Conservation (phyloP, 2,888 invertebrate species). For the Cylloceria caligata region DNA sequence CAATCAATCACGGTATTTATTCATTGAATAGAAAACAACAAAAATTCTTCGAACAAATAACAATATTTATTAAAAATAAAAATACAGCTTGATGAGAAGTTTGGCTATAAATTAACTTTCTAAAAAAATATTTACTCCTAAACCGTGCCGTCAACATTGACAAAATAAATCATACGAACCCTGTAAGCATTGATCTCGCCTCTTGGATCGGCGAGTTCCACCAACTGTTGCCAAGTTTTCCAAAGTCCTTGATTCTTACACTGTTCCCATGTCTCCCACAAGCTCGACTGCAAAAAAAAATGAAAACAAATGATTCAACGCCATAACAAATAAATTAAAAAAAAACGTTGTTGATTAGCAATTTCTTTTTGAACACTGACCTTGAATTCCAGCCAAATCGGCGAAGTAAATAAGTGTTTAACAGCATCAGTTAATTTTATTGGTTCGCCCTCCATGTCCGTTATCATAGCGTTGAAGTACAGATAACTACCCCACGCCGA, state of each 20-base stretch:
- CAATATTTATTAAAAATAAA: no score
- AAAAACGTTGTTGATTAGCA: no score
- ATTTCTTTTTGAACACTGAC: slow-evolving; percentile 67
- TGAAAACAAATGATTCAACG: slow-evolving; percentile 1
- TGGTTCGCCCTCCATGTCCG: slow-evolving; percentile 94
- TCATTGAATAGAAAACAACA: no score
- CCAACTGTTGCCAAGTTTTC: slow-evolving; percentile 94
- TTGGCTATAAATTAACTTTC: no score
- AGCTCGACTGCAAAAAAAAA: slow-evolving; percentile 76
- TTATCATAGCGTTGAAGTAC: slow-evolving; percentile 95
- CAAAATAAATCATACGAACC: slow-evolving; percentile 84
- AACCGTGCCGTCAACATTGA: slow-evolving; percentile 4
- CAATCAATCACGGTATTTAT: background rate
- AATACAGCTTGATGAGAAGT: no score
- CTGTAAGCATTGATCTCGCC: slow-evolving; percentile 96
- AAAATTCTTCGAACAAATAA: no score
- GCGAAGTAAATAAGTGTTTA: slow-evolving; percentile 95
- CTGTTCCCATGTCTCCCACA: slow-evolving; percentile 91
- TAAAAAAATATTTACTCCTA: no score
- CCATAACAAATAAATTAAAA: background rate
- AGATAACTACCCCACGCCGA: slow-evolving; percentile 92
- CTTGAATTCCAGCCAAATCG: slow-evolving; percentile 87
- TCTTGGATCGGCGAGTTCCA: slow-evolving; percentile 94
- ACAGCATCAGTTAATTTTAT: slow-evolving; percentile 95
- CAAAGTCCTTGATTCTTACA: slow-evolving; percentile 93